Evolutionary conservation across 2,888 invertebrate genomes (phyloP).

Genomic region (Ferdinandea cuprea): DNA sequence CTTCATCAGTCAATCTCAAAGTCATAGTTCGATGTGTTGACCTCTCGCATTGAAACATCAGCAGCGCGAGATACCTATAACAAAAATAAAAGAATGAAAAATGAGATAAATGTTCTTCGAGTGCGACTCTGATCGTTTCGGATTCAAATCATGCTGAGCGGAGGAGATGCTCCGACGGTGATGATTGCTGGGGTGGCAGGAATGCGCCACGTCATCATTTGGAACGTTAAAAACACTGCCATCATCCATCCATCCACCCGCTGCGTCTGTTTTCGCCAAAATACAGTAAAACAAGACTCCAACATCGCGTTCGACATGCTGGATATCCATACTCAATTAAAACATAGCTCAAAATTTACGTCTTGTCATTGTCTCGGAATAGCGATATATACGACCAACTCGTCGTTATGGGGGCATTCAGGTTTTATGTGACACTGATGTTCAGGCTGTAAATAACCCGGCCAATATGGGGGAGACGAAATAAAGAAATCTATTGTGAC

Average conservation of each 20-base stretch:
- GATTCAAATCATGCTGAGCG: slow-evolving; percentile 66
- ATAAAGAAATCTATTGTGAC: slow-evolving; percentile 75
- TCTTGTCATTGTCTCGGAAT: slow-evolving; percentile 60
- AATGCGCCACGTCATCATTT: slow-evolving; percentile 82
- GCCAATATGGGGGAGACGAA: slow-evolving; percentile 67
- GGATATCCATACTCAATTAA: slow-evolving; percentile 56
- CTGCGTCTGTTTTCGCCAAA: slow-evolving; percentile 69
- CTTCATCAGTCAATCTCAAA: slow-evolving; percentile 75
- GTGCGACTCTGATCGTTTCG: slow-evolving; percentile 58
- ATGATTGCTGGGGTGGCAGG: slow-evolving; percentile 77
- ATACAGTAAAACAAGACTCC: slow-evolving; percentile 21
- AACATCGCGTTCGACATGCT: slow-evolving; percentile 1
- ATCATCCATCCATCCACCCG: slow-evolving; percentile 48
- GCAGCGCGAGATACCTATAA: slow-evolving; percentile 32
- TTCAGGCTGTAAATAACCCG: slow-evolving; percentile 71
- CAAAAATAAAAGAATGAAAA: slow-evolving; percentile 42
- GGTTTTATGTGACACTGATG: slow-evolving; percentile 74
- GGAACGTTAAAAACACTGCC: slow-evolving; percentile 47
- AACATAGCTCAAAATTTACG: slow-evolving; percentile 70
- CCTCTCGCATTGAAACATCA: slow-evolving; percentile 73
- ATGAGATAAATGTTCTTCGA: slow-evolving; percentile 69
- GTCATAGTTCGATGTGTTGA: slow-evolving; percentile 75
- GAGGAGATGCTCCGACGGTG: slow-evolving; percentile 32
- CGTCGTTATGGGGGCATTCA: slow-evolving; percentile 62
- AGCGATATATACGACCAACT: slow-evolving; percentile 5